These are phyloP conservation scores for Altica lythri DNA, from an alignment of 2,888 invertebrate genomes.

Conservation along the genomic window DNA sequence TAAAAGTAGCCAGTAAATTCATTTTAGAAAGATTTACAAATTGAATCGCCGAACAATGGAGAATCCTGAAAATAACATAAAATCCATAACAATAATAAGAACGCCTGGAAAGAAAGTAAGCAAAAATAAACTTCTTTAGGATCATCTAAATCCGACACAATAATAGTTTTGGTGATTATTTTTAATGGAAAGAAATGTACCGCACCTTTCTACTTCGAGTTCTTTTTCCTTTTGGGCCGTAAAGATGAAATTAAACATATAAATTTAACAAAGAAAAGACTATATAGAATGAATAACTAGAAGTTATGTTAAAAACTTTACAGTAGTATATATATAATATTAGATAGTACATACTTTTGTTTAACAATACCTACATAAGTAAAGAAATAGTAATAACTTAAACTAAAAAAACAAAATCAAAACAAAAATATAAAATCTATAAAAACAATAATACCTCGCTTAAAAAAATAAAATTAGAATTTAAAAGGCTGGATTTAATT, in stretches of 20 bases:
- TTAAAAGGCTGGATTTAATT: no score
- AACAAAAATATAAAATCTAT: no score
- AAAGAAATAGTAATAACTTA: no score
- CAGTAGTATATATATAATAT: no score
- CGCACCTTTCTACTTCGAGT: conserved; percentile 8
- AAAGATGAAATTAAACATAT: conserved; percentile 22
- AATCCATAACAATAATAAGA: conserved; percentile 30
- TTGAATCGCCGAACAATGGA: conserved; percentile 23
- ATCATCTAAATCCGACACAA: conserved; percentile 33
- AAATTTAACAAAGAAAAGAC: conserved; percentile 10
- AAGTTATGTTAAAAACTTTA: no score
- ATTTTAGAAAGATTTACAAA: conserved; percentile 22
- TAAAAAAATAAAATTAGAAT: no score
- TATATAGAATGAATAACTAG: no score
- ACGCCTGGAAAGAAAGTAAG: conserved; percentile 25
- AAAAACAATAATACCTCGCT: no score
- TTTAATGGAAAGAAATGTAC: conserved; percentile 22
- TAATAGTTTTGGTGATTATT: conserved; percentile 25
- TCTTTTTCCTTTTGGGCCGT: conserved; percentile 11
- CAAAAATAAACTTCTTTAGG: conserved; percentile 33
- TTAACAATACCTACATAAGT: no score
- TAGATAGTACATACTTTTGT: no score
- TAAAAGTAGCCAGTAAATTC: conserved; percentile 10
- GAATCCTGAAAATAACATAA: conserved; percentile 20
- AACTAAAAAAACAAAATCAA: no score